These are phyloP conservation scores for Zonotrichia leucophrys DNA, from an alignment of 2,113 vertebrate genomes.

Conservation along the genomic window DNA sequence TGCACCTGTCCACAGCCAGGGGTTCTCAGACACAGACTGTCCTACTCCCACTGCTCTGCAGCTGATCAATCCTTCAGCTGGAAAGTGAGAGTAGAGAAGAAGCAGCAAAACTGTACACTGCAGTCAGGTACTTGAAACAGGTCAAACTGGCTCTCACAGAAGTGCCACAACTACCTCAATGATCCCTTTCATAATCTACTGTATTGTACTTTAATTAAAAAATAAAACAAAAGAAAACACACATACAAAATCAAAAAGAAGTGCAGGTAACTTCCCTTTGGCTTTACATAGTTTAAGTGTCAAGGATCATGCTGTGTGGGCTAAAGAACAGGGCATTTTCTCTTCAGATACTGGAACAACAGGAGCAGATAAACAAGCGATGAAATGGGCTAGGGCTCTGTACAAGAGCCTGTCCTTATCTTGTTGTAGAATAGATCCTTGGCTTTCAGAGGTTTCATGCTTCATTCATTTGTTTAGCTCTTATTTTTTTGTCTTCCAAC, in stretches of 20 bases:
- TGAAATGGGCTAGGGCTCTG: not conserved
- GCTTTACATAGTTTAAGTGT: not conserved
- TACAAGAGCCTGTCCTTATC: not conserved
- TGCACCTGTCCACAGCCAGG: not conserved
- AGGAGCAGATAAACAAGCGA: not conserved
- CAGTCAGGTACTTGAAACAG: not conserved
- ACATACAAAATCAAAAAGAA: not conserved
- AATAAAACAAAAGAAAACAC: not conserved
- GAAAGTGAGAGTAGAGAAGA: not conserved
- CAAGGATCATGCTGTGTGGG: not conserved
- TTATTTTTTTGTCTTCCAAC: not conserved
- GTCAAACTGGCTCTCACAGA: not conserved
- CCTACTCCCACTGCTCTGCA: not conserved
- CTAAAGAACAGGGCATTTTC: not conserved
- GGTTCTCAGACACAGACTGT: not conserved
- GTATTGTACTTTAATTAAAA: not conserved
- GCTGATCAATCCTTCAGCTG: not conserved
- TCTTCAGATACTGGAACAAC: not conserved
- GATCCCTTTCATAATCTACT: not conserved
- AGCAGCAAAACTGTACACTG: not conserved
- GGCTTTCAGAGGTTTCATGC: not conserved
- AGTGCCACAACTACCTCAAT: not conserved
- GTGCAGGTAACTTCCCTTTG: not conserved
- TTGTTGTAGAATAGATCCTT: not conserved
- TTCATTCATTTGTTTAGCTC: not conserved